phyloP scores from a whole-genome alignment of 2,797 vertebrate species.

The Silurus aristotelis region DNA sequence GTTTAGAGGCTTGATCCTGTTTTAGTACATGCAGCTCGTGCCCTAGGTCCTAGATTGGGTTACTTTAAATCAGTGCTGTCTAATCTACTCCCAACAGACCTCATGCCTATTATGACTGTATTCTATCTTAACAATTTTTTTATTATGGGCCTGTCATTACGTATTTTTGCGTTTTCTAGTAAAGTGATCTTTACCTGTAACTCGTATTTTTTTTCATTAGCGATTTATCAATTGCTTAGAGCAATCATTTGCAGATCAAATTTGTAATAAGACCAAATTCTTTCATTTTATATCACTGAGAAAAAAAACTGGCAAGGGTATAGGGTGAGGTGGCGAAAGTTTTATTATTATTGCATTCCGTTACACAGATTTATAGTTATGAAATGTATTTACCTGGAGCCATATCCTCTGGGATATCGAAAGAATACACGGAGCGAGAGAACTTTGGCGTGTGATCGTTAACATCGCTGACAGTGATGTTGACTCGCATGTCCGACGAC shows the following conservation, averaged over 20 bases:
- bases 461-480: slow-evolving; percentile 92
- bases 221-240: neutral
- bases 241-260: neutral
- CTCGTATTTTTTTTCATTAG: no score
- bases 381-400: slow-evolving; percentile 77
- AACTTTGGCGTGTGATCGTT: slow-evolving; percentile 94
- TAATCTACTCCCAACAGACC: slow-evolving; percentile 33
- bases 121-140: neutral
- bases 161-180: neutral
- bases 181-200: neutral
- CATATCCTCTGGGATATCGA: slow-evolving; percentile 90
- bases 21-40: slow-evolving; percentile 15
- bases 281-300: neutral
- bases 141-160: neutral
- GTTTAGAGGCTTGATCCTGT: slow-evolving; percentile 36
- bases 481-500: slow-evolving; percentile 92
- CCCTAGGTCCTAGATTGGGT: slow-evolving; percentile 21
- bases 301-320: neutral
- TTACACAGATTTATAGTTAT: neutral
- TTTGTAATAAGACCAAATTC: neutral
- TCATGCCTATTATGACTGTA: slow-evolving; percentile 17
- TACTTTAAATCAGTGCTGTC: slow-evolving; percentile 26
- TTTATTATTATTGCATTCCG: neutral
- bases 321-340: neutral
- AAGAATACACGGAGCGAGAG: slow-evolving; percentile 88